Conservation (phyloP, 1,140 invertebrate genomes). For the Brachionus koreanus region DNA sequence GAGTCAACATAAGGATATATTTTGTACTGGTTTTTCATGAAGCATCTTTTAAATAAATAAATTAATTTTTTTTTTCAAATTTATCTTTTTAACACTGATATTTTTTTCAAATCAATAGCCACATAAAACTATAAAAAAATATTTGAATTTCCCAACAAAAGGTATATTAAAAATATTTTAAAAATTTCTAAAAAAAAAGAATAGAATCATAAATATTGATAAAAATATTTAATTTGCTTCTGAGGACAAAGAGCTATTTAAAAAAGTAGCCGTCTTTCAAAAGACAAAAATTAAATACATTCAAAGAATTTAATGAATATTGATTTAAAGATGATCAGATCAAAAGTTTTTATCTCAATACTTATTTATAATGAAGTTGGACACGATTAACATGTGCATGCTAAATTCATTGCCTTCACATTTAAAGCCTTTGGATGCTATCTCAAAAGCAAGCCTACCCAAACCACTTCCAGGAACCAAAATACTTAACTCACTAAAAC, state of each 20-base stretch:
- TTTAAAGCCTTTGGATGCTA: conserved; percentile 77
- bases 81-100: background rate
- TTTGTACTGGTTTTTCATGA: conserved; percentile 62
- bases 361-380: conserved; percentile 72
- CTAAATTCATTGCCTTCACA: conserved; percentile 97
- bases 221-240: no score
- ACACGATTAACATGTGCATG: conserved; percentile 91
- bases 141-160: no score
- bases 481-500: conserved; percentile 66
- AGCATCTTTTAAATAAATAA: conserved; percentile 63
- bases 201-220: no score
- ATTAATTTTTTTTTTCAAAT: background rate
- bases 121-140: no score
- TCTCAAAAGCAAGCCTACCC: conserved; percentile 85
- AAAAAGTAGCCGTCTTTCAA: no score
- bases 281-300: no score
- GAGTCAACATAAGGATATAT: conserved; percentile 91
- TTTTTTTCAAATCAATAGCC: no score
- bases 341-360: background rate
- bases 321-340: no score
- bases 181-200: no score
- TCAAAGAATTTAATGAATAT: no score
- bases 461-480: conserved; percentile 90
- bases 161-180: no score
- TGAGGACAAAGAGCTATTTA: no score